A percentile compares a stretch with the other conserved stretches of the same genome.
Evolutionary conservation across 2,888 invertebrate species (phyloP).

Genomic region (Bombylius discolor): DNA sequence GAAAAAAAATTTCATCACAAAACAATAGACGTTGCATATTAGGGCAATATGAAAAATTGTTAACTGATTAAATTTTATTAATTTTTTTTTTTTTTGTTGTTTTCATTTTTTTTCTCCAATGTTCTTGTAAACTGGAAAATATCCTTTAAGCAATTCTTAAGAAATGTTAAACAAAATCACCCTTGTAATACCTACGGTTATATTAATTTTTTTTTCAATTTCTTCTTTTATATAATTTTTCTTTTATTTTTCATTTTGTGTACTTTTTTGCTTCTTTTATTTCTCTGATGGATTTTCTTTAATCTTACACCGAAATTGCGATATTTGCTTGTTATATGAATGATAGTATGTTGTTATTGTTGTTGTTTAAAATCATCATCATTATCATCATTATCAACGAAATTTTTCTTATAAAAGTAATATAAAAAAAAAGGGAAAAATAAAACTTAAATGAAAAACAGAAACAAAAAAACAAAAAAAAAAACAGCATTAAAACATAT

Average conservation of each 20-base stretch:
- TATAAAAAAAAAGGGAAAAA: background rate
- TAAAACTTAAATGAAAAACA: no score
- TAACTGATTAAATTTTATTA: no score
- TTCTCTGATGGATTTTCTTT: background rate
- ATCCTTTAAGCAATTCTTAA: background rate
- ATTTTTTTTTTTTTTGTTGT: no score
- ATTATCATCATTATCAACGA: background rate
- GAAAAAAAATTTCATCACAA: no score
- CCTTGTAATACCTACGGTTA: background rate
- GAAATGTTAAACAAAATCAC: background rate
- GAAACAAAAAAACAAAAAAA: background rate
- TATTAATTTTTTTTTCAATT: background rate
- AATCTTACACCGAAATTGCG: background rate
- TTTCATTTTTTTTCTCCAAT: no score
- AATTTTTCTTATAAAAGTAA: background rate
- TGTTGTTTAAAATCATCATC: background rate
- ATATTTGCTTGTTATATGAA: background rate
- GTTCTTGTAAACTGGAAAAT: no score
- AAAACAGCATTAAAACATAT: background rate
- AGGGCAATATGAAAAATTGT: no score
- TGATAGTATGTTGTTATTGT: no score
- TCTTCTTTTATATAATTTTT: background rate
- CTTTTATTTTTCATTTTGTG: background rate
- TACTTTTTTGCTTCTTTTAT: no score
- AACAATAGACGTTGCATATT: no score